Conservation (phyloP, 2,888 invertebrate genomes). For the Seladonia tumulorum region DNA sequence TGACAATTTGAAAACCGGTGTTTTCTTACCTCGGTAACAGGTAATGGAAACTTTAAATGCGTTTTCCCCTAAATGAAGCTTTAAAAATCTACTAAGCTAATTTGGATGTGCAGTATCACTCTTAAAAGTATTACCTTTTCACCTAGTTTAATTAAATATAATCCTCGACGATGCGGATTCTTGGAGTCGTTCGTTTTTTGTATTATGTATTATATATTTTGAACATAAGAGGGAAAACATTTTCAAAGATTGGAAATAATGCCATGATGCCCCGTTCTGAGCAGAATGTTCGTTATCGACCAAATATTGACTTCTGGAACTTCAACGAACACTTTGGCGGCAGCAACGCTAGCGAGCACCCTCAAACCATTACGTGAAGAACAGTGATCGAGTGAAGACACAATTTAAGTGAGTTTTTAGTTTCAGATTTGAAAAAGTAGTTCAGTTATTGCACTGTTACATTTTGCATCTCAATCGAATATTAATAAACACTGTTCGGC, state of each 20-base stretch:
- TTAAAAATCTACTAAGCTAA: background rate
- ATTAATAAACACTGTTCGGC: background rate
- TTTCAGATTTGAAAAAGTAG: slow-evolving; percentile 33
- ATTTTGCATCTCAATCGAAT: background rate
- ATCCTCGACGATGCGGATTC: background rate
- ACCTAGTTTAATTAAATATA: background rate
- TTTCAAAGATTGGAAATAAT: background rate
- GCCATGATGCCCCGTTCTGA: background rate
- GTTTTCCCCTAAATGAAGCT: background rate
- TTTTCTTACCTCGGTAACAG: background rate
- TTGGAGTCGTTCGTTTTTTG: background rate
- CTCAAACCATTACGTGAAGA: slow-evolving; percentile 43
- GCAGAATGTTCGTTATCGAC: slow-evolving; percentile 48
- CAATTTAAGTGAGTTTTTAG: slow-evolving; percentile 31
- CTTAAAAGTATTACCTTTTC: background rate
- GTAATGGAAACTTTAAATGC: background rate
- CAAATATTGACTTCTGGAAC: slow-evolving; percentile 51
- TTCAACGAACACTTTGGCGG: slow-evolving; percentile 30
- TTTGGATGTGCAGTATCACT: background rate
- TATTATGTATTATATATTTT: background rate
- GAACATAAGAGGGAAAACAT: background rate
- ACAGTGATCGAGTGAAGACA: slow-evolving; percentile 22
- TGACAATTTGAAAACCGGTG: background rate
- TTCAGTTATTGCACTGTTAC: slow-evolving; percentile 22
- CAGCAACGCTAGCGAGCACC: slow-evolving; percentile 39